Base-by-base conservation (phyloP, 2,113 vertebrate species). In the Sterna hirundo region DNA sequence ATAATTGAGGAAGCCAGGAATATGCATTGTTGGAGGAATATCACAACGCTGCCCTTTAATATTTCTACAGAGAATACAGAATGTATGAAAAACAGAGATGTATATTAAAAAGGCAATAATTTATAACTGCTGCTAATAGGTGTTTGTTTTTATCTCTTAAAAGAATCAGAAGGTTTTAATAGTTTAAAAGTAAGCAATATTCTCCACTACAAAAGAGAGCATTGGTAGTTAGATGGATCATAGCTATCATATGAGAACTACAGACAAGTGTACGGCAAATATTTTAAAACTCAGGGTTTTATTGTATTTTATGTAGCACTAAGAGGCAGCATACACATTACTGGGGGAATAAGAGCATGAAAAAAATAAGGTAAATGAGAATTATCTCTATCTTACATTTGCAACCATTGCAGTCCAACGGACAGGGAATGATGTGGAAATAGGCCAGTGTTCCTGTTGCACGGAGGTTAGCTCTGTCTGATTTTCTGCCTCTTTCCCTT, bases 371-470 rank as follows among this genome's bases (percentile, higher is more conserved):
- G 40, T n/a, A 62, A 80, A 49, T 44, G 5, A 52, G 12, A 88
- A 69, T 52, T 71, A 69, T 42, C 15, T 86, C 36, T 90, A 16
- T 34, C 10, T 80, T 18, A 52, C 6, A 16, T 80, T 65, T 86
- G 15, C 14, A 62, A 18, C 5, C 6, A 9, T 16, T 95, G 38
- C 15, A 7, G 20, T 68, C 44, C 40, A 32, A 51, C 46, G 42
- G 38, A 54, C 20, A 46, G 9, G 6, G 18, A 15, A 34, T 17
- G 18, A 60, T 20, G 25, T 49, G 11, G 26, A 78, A 78, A 54
- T 8, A 86, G 14, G 25, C 1, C 13, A 22, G 5, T 36, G 15
- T 49, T 62, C 2, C 0, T 38, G 29, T 51, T 0, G 0, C 8
- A 9, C 6, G 6, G 16, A 76, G 5, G 11, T 81, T 51, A 32